Conservation (phyloP, 2,113 vertebrate species). For the Serinus canaria region DNA sequence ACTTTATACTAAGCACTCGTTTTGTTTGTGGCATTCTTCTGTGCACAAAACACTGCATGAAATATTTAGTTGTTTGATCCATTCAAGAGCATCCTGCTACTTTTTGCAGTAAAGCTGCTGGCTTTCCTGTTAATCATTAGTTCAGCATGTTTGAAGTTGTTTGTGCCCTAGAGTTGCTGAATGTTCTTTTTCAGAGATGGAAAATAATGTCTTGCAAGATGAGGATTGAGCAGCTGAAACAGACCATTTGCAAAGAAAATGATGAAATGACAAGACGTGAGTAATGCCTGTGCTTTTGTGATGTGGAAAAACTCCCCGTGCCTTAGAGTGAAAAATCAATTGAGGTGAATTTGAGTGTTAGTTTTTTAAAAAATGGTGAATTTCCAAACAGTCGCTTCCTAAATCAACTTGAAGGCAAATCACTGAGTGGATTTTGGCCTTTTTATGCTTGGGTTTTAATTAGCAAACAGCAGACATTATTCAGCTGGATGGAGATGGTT, state of each 20-base stretch:
- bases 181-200: constrained; percentile 86
- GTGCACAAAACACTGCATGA: neutral
- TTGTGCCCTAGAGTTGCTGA: constrained; percentile 31
- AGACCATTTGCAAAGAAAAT: constrained; percentile 88
- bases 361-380: neutral
- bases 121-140: constrained; percentile 13
- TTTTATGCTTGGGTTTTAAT: constrained; percentile 29
- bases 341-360: neutral
- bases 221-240: constrained; percentile 93
- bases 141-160: neutral
- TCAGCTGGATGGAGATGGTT: constrained; percentile 33
- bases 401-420: neutral
- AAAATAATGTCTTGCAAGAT: constrained; percentile 97
- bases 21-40: neutral
- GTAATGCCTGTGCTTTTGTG: constrained; percentile 37
- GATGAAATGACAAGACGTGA: constrained; percentile 89
- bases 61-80: neutral
- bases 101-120: constrained; percentile 22
- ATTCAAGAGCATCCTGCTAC: neutral
- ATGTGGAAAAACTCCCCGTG: neutral
- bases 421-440: neutral
- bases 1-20: neutral
- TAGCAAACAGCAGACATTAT: constrained; percentile 11
- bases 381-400: neutral
- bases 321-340: neutral